Base-by-base conservation (phyloP, 2,888 invertebrate species). In the Glomeris marginata region DNA sequence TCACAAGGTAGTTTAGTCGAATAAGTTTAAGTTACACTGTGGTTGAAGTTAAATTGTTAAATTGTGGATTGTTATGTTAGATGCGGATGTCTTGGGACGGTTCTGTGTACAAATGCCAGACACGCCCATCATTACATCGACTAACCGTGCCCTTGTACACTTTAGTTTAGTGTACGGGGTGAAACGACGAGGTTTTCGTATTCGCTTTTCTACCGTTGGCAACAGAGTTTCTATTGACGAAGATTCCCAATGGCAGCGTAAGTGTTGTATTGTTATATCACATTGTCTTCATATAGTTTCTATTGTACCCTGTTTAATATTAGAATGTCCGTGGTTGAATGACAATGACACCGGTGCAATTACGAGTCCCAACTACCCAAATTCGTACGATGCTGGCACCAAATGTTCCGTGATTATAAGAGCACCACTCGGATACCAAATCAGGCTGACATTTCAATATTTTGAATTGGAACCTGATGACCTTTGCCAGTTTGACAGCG, bases 401-500 rank as follows among this genome's bases (percentile, higher is more conserved):
- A 48, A 52, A 41, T 43, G 41, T 28, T 21, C 22, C 13, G 50
- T 36, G 28, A 35, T 28, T 28, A 28, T 28, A 5, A 3, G 28
- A 28, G 28, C 28, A 28, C 28, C 28, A 28, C 8, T 28, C 8
- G 28, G 4, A 8, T 28, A 28, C 8, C 8, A 5, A 28, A 28
- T 28, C 28, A 28, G 28, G 28, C 28, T 28, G 8, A 28, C 28
- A 5, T 28, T 28, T 8, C 28, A 28, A 28, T 28, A 28, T 28
- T 28, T 59, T 34, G 44, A 52, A 15, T 38, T 60, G 41, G 57
- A 58, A 40, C 37, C 45, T 33, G 55, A 56, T 37, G 54, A 55
- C 18, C 49, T 51, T n/a, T 56, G 48, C 36, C 48, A 52, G 33
- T 56, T 53, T 34, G 58, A 58, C 46, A 52, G 51, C 40, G 46